phyloP scores from a whole-genome alignment of 2,113 vertebrate genomes.

The Odontesthes bonariensis region DNA sequence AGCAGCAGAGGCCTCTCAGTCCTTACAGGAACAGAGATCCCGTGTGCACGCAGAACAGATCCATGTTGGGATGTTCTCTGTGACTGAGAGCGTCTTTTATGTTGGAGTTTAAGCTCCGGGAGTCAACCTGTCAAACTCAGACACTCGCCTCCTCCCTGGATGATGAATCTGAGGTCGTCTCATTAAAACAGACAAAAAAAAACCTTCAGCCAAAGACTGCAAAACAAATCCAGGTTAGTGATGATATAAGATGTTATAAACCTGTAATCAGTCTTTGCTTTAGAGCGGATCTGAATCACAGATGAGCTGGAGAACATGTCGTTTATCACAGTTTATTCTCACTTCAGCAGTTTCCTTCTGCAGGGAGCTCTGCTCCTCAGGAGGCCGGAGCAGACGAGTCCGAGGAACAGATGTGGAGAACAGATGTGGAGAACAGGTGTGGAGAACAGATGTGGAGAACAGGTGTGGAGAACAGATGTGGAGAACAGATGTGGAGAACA shows the following conservation, averaged over 20 bases:
- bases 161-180: neutral
- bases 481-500: too few relatives aligned
- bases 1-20: too few relatives aligned
- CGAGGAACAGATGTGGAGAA: too few relatives aligned
- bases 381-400: too few relatives aligned
- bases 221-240: slow-evolving; percentile 10
- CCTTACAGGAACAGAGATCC: too few relatives aligned
- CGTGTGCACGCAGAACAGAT: neutral
- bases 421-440: too few relatives aligned
- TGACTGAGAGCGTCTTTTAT: slow-evolving; percentile 3
- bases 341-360: too few relatives aligned
- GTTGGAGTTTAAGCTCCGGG: slow-evolving; percentile 7
- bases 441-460: too few relatives aligned
- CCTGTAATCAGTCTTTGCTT: slow-evolving; percentile 22
- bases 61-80: neutral
- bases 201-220: slow-evolving; percentile 4
- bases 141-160: neutral
- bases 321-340: slow-evolving; percentile 23
- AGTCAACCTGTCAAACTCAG: slow-evolving; percentile 1
- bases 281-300: neutral
- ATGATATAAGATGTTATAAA: slow-evolving; percentile 6
- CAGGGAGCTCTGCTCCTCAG: too few relatives aligned
- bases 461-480: too few relatives aligned
- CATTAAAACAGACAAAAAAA: slow-evolving; percentile 9
- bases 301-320: neutral